These are phyloP conservation scores for Achlya flavicornis DNA, from an alignment of 2,888 invertebrate genomes.

Conservation along the genomic window DNA sequence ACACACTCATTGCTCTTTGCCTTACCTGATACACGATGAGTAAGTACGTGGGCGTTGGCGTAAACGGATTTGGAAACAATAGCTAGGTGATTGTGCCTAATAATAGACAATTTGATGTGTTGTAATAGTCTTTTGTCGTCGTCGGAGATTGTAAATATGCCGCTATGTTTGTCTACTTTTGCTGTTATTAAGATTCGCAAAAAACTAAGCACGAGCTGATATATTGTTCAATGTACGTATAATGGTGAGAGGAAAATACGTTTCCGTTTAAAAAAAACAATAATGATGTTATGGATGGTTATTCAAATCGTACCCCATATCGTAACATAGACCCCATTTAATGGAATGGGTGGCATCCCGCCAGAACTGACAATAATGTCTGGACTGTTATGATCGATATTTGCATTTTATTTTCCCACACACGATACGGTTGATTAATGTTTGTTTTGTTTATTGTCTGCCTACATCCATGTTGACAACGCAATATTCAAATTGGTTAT, in stretches of 20 bases:
- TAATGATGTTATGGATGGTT: conserved; percentile 42
- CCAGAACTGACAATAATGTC: conserved; percentile 66
- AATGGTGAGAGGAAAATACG: no score
- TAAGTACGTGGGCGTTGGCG: conserved; percentile 54
- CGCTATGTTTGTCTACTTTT: conserved; percentile 15
- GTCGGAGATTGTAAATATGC: conserved; percentile 19
- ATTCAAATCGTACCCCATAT: conserved; percentile 36
- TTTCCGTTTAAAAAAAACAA: conserved; percentile 39
- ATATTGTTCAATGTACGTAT: conserved; percentile 18
- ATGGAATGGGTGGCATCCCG: conserved; percentile 62
- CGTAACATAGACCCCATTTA: conserved; percentile 46
- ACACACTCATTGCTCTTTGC: conserved; percentile 52
- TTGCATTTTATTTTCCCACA: conserved; percentile 67
- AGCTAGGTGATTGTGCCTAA: conserved; percentile 47
- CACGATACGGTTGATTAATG: conserved; percentile 47
- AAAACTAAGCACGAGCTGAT: conserved; percentile 27
- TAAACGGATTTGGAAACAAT: conserved; percentile 61
- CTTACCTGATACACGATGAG: conserved; percentile 50
- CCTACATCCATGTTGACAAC: neutral
- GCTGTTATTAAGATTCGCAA: neutral
- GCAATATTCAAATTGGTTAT: neutral
- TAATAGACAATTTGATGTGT: conserved; percentile 35
- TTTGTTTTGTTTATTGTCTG: conserved; percentile 29
- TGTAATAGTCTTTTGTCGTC: conserved; percentile 22
- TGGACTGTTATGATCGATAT: conserved; percentile 66